Evolutionary conservation across 2,888 invertebrate species (phyloP).

Genomic region (Eupithecia inturbata): DNA sequence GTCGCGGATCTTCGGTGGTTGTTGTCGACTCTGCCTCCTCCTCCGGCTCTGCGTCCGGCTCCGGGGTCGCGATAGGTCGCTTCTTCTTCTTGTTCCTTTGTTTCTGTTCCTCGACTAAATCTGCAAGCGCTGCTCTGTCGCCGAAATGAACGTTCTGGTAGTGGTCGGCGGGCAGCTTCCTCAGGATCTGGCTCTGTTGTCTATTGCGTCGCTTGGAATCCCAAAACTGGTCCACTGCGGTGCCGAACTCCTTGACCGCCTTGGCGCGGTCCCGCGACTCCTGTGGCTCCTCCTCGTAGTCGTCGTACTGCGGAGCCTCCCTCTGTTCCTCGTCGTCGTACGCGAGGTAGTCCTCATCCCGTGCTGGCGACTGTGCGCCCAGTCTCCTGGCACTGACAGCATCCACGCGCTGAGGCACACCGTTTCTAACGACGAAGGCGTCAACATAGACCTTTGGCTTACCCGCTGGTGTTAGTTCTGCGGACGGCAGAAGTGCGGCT

Average conservation of each 20-base stretch:
- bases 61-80: conserved; percentile 52
- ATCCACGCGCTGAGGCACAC: conserved; percentile 71
- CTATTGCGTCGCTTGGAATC: conserved; percentile 60
- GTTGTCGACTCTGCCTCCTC: conserved; percentile 71
- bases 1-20: conserved; percentile 75
- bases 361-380: conserved; percentile 47
- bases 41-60: conserved; percentile 58
- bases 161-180: conserved; percentile 59
- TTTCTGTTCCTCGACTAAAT: conserved; percentile 57
- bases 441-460: conserved; percentile 76
- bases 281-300: conserved; percentile 75
- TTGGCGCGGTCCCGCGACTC: conserved; percentile 69
- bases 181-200: conserved; percentile 42
- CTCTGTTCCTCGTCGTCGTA: conserved; percentile 67
- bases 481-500: conserved; percentile 67
- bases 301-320: conserved; percentile 54
- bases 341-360: conserved; percentile 69
- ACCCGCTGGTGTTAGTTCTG: conserved; percentile 61
- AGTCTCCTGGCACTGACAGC: conserved; percentile 68
- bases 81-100: conserved; percentile 59
- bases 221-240: conserved; percentile 77
- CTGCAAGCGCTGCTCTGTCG: conserved; percentile 63
- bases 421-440: conserved; percentile 75
- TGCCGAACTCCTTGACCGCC: conserved; percentile 68
- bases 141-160: conserved; percentile 77